A percentile compares a stretch with the other conserved stretches of the same genome.
Conservation (phyloP, 2,797 vertebrate species). For the Sebastes minor region DNA sequence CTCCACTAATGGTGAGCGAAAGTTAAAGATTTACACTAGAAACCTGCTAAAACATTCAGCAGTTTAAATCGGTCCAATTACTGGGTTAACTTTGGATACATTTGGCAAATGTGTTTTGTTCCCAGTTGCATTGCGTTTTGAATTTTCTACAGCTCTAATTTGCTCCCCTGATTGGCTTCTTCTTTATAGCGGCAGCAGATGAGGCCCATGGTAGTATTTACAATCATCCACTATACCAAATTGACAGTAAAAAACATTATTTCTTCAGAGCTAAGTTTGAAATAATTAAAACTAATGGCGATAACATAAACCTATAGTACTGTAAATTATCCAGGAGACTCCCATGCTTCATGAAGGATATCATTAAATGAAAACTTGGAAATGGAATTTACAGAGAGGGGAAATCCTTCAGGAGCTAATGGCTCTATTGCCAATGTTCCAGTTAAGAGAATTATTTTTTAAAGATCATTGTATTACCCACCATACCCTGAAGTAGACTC, state of each 20-base stretch:
- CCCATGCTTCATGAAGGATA: background rate
- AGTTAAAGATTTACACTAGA: background rate
- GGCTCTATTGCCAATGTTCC: background rate
- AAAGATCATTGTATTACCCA: background rate
- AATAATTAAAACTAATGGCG: background rate
- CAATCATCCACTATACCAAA: background rate
- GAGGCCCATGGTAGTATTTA: background rate
- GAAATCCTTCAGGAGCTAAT: background rate
- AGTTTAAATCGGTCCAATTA: background rate
- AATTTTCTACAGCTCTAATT: background rate
- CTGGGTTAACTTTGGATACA: background rate
- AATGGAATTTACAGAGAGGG: background rate
- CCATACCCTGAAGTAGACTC: background rate
- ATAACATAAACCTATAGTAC: background rate
- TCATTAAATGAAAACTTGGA: background rate
- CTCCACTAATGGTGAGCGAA: background rate
- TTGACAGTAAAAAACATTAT: background rate
- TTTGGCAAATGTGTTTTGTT: background rate
- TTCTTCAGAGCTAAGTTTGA: background rate
- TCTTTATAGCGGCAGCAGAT: background rate
- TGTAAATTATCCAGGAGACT: background rate
- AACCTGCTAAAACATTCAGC: background rate
- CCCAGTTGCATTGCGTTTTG: background rate
- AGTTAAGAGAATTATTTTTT: background rate
- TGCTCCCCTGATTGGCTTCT: background rate